Conservation (phyloP, 1,140 invertebrate species). For the Ceratosolen fusciceps region DNA sequence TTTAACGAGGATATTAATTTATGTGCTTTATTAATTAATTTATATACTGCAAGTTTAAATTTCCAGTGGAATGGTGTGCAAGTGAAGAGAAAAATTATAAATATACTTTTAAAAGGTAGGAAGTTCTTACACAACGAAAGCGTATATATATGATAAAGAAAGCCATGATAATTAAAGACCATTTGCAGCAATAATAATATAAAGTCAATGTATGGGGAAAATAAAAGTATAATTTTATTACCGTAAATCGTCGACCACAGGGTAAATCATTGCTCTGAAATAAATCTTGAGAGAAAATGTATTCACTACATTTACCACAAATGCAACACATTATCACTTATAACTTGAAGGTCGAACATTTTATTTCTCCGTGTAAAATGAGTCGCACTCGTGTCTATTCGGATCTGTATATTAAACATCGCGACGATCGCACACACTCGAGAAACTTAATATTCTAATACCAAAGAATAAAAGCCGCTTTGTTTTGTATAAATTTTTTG, state of each 20-base stretch:
- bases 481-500: no score
- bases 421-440: background rate
- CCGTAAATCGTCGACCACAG: constrained; percentile 15
- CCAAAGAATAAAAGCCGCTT: no score
- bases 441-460: background rate
- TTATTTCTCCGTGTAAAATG: constrained; percentile 17
- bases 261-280: constrained; percentile 16
- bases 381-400: constrained; percentile 9
- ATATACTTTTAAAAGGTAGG: no score
- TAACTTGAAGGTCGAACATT: constrained; percentile 7
- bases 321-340: constrained; percentile 25
- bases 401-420: background rate
- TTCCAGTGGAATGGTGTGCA: no score
- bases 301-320: background rate
- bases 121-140: background rate
- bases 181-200: no score
- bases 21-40: no score
- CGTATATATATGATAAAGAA: background rate
- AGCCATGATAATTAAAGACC: constrained; percentile 44
- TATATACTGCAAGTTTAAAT: no score
- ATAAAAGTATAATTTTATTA: constrained; percentile 20
- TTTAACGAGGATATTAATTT: no score
- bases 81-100: no score
- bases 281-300: background rate
- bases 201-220: background rate